phyloP scores from a whole-genome alignment of 1,140 invertebrate genomes.

The Macrosteles quadrilineatus region DNA sequence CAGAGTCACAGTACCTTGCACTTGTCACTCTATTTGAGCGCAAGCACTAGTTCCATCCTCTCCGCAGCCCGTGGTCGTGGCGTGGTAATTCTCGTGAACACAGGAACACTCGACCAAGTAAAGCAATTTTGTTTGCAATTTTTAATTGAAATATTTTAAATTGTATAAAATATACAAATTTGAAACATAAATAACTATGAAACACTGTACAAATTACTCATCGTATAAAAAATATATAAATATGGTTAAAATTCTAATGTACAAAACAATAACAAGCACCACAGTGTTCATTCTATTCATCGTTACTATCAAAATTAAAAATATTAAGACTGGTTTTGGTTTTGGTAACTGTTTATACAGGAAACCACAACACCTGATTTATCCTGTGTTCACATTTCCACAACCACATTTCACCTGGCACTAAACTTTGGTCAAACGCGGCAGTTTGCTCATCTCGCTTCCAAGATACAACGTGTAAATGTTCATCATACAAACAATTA shows the following conservation, averaged over 20 bases:
- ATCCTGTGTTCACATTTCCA: conserved; percentile 34
- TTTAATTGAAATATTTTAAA: conserved; percentile 27
- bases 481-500: too few relatives aligned
- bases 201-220: conserved; percentile 33
- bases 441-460: too few relatives aligned
- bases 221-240: conserved; percentile 29
- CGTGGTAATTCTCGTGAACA: conserved; percentile 55
- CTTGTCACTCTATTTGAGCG: conserved; percentile 61
- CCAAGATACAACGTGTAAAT: too few relatives aligned
- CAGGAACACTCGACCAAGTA: conserved; percentile 51
- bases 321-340: not conserved
- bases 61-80: conserved; percentile 50
- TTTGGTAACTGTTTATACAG: not conserved
- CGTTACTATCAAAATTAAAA: not conserved
- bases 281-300: not conserved
- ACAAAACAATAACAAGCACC: conserved; percentile 14
- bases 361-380: conserved; percentile 8
- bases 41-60: conserved; percentile 55
- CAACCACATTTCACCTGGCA: conserved; percentile 18
- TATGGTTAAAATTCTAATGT: conserved; percentile 21
- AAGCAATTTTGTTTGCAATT: conserved; percentile 33
- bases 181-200: conserved; percentile 29
- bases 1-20: conserved; percentile 59
- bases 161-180: conserved; percentile 33
- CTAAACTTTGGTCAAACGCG: too few relatives aligned